Conservation (phyloP, 1,140 invertebrate genomes). For the Gryllus bimaculatus region DNA sequence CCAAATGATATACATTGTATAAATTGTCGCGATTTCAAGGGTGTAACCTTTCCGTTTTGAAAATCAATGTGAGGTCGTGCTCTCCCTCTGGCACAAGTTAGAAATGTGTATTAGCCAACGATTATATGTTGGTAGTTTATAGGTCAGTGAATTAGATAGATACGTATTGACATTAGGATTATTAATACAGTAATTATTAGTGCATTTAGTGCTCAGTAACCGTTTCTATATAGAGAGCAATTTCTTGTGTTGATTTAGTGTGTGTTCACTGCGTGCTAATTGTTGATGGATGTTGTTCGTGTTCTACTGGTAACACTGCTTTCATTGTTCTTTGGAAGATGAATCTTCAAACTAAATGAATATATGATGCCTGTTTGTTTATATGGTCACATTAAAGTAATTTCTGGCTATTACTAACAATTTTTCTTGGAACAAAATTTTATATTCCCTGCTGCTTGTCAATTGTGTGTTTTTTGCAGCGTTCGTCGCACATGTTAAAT, state of each 20-base stretch:
- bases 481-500: background rate
- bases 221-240: background rate
- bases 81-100: background rate
- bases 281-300: background rate
- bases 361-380: background rate
- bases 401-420: background rate
- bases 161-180: background rate
- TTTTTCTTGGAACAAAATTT: background rate
- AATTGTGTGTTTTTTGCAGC: background rate
- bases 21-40: background rate
- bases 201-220: background rate
- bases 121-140: slow-evolving; percentile 13
- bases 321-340: background rate
- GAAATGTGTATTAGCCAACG: slow-evolving; percentile 10
- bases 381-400: background rate
- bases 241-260: background rate
- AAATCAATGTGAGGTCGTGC: too few relatives aligned
- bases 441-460: background rate
- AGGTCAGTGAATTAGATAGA: background rate
- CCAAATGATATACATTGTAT: background rate
- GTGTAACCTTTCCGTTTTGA: background rate
- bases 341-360: background rate
- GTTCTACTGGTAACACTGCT: background rate
- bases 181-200: slow-evolving; percentile 12
- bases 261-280: background rate